Conservation (phyloP, 2,888 invertebrate genomes). For the Drosophila pegasa region DNA sequence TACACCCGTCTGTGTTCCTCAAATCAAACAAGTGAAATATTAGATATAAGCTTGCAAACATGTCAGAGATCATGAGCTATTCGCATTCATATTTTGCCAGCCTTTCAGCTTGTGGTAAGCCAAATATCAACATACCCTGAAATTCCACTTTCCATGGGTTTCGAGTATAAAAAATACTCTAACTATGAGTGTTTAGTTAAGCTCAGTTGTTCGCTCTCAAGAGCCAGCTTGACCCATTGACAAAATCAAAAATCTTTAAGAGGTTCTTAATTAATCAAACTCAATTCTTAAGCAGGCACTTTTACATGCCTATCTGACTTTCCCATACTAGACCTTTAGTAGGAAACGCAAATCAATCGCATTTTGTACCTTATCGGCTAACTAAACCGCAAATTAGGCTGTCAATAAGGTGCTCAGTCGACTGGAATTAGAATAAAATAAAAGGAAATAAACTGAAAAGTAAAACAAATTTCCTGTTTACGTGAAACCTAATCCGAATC, state of each 20-base stretch:
- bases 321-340: background rate
- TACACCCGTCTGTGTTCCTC: background rate
- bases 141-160: background rate
- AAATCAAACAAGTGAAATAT: background rate
- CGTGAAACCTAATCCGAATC: background rate
- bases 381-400: background rate
- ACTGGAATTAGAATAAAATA: background rate
- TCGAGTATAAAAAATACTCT: background rate
- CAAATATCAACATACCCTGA: background rate
- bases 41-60: no score
- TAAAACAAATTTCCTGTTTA: background rate
- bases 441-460: background rate
- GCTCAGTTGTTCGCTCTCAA: constrained; percentile 1
- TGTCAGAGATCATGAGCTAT: background rate
- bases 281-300: constrained; percentile 1
- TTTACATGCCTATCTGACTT: constrained; percentile 1
- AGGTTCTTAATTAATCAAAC: background rate
- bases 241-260: background rate
- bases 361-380: constrained; percentile 12
- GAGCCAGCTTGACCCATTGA: background rate
- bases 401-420: background rate
- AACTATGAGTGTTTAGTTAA: background rate
- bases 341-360: constrained; percentile 2
- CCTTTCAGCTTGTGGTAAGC: background rate
- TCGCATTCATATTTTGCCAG: background rate